A percentile compares a stretch with the other conserved stretches of the same genome.
Conservation (phyloP, 2,797 vertebrate genomes). For the Eulemur mongoz region DNA sequence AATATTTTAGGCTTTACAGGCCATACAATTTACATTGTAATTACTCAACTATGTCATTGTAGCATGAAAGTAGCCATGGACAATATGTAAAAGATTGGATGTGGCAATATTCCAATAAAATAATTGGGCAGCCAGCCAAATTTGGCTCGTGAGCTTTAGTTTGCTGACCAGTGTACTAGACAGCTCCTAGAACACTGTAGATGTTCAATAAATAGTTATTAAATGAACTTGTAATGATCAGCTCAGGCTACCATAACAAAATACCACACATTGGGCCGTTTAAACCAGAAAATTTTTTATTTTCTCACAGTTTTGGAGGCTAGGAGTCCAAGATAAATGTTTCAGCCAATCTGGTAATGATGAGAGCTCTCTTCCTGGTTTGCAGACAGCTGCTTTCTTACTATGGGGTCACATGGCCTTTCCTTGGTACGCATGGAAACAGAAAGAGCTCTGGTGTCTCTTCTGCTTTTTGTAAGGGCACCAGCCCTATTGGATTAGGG, state of each 20-base stretch:
- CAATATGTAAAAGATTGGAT: background rate
- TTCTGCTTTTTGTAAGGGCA: background rate
- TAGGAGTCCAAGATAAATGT: background rate
- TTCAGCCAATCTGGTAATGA: background rate
- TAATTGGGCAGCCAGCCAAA: background rate
- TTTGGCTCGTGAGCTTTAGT: background rate
- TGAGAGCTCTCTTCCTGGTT: background rate
- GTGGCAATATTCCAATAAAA: background rate
- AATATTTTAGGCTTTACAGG: background rate
- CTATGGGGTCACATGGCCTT: background rate
- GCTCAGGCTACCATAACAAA: background rate
- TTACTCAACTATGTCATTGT: background rate
- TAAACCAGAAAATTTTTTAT: background rate
- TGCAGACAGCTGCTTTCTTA: background rate
- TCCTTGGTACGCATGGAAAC: too few relatives aligned
- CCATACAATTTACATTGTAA: background rate
- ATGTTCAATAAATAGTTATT: background rate
- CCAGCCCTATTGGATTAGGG: background rate
- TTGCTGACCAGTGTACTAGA: background rate
- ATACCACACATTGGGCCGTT: background rate
- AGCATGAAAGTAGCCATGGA: background rate
- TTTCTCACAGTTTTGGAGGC: background rate
- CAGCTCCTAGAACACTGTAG: background rate
- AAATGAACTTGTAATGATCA: background rate
- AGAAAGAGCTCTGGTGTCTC: background rate